Percentiles rank a stretch among this genome's conserved stretches.
Evolutionary conservation across 2,113 vertebrate genomes (phyloP).

Genomic region (Tetrao urogallus): DNA sequence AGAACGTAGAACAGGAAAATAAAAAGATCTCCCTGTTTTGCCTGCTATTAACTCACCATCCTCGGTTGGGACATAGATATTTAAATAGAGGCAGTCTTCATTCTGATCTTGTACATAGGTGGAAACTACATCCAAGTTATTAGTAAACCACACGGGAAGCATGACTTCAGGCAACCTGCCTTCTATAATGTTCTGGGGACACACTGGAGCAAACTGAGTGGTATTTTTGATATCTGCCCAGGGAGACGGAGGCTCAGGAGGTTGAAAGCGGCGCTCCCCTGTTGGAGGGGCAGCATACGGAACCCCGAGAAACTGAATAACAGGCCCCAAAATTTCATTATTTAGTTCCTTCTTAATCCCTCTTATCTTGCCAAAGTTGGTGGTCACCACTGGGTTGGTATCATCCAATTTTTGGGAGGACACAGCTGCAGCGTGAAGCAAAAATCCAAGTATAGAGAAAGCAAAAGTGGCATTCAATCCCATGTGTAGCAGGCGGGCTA

Average conservation of each 20-base stretch:
- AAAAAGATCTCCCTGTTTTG: constrained; percentile 75
- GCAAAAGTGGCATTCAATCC: constrained; percentile 76
- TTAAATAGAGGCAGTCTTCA: constrained; percentile 98
- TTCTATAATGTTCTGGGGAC: constrained; percentile 97
- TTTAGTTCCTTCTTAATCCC: constrained; percentile 98
- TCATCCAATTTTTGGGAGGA: constrained; percentile 93
- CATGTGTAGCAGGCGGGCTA: constrained; percentile 71
- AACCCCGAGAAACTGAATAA: constrained; percentile 96
- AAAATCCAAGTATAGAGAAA: constrained; percentile 81
- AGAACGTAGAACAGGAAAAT: constrained; percentile 76
- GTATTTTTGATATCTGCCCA: constrained; percentile 94
- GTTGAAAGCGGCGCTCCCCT: constrained; percentile 94
- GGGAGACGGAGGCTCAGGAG: constrained; percentile 89
- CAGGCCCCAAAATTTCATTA: constrained; percentile 97
- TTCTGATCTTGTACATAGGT: constrained; percentile 98
- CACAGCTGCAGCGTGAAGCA: constrained; percentile 80
- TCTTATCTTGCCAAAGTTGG: constrained; percentile 89
- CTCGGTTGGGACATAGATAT: constrained; percentile 99
- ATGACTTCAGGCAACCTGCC: constrained; percentile 97
- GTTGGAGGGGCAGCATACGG: constrained; percentile 95
- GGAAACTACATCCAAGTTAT: constrained; percentile 96
- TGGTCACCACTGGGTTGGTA: constrained; percentile 91
- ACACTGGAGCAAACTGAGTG: constrained; percentile 95
- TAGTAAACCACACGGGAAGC: constrained; percentile 99
- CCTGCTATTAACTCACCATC: constrained; percentile 94